Percentiles rank a stretch among this genome's conserved stretches.
Conservation (phyloP, 1,140 invertebrate genomes). For the Physella acuta region DNA sequence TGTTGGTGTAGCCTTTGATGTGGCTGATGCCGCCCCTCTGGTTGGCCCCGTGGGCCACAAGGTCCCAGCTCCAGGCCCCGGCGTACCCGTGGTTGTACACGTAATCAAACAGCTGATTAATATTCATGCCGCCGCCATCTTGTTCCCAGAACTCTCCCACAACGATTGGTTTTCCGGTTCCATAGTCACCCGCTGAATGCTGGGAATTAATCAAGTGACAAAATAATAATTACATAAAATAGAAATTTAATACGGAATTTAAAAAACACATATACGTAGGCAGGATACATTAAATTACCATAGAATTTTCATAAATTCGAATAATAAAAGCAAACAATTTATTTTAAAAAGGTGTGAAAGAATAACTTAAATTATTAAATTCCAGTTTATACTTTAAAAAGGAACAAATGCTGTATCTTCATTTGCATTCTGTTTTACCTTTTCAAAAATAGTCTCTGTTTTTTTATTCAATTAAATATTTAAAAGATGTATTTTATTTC, state of each 20-base stretch:
- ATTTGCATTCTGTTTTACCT: neutral
- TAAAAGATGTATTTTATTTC: neutral
- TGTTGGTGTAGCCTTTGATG: constrained; percentile 4
- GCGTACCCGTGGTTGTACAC: constrained; percentile 56
- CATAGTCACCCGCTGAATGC: constrained; percentile 48
- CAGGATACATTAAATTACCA: too few species aligned
- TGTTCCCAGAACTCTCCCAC: constrained; percentile 56
- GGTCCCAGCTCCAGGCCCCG: constrained; percentile 52
- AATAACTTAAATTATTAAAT: neutral
- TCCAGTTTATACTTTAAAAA: neutral
- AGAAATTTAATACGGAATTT: neutral
- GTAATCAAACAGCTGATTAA: constrained; percentile 50
- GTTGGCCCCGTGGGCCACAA: neutral
- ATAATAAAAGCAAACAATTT: neutral
- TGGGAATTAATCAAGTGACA: constrained; percentile 25
- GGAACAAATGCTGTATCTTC: neutral
- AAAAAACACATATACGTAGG: too few species aligned
- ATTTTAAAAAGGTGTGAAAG: neutral
- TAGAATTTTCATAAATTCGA: too few species aligned
- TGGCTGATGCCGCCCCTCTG: constrained; percentile 14
- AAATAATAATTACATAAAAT: neutral
- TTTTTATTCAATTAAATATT: neutral
- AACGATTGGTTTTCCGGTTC: constrained; percentile 56
- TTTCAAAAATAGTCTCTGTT: neutral
- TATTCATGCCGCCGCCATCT: constrained; percentile 43